Evolutionary conservation across 2,888 invertebrate genomes (phyloP), one percentile per base, ranked within the genome.

Genomic region (Gymnosoma rotundatum): DNA sequence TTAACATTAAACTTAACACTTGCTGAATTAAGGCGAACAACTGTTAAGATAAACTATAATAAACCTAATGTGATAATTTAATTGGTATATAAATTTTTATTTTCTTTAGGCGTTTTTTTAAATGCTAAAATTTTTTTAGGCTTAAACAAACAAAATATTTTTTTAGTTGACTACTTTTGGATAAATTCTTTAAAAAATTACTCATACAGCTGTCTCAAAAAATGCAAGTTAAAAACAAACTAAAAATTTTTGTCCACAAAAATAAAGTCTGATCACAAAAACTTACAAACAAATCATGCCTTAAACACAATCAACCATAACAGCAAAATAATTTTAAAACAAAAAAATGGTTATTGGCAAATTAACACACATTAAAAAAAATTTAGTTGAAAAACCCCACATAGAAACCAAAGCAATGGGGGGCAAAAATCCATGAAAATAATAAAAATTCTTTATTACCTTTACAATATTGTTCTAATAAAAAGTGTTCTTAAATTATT

Each of bases 101-200:
- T n/a, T n/a, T 9, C 16, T 45, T 16, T 14, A 3, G 12, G 45
- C 12, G 2, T 32, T 5, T 32, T 32, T 32, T 32, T 4, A 32
- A 12, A 45, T 50, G 6, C 6, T 50, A 4, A 18, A 18, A 52
- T 20, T 18, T 18, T n/a, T 14, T 1, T 9, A 52, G 2, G 21
- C 21, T 12, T 18, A 9, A 4, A 21, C n/a, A 7, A 14, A 36
- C 1, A 18, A n/a, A 25, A 70, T 7, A 25, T 52, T 48, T 56
- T 83, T 60, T 54, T 42, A 70, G 69, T 61, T 75, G 79, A 72
- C 54, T 79, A 79, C 48, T 66, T 75, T 75, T 38, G 14, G 56
- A 83, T 42, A 72, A 83, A 83, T 83, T 75, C 70, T 70, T 76
- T 61, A 16, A 56, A 79, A 75, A 75, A 76, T 66, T 67, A 38